Base-by-base conservation (phyloP, 2,113 vertebrate species). In the Platichthys flesus region DNA sequence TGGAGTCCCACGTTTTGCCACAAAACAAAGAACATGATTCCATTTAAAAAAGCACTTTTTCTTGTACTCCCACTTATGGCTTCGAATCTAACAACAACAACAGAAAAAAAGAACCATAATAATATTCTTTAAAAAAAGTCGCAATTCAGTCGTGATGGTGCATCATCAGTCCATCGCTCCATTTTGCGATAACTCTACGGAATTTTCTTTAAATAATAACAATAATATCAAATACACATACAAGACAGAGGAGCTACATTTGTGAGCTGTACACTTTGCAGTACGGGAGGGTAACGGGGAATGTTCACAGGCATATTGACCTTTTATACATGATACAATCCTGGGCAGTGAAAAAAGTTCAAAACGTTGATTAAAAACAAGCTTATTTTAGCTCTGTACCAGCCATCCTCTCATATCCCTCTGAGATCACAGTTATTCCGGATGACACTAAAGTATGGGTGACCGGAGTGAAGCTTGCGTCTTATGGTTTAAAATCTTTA, bases 31-130 rank as follows among this genome's bases (percentile, higher is more conserved):
- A 88, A 90, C 88, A 91, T 90, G 82, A 91, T 91, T 90, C 71
- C 88, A 91, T 93, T 91, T 93, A 95, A 89, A 94, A 80, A 91
- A 94, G 87, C 88, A 90, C n/a, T n/a, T 79, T 75, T 90, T 89
- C 86, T 91, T 89, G 92, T 84, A 91, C 82, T 89, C 91, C 91
- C 82, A 93, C 87, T 71, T 90, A 88, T 92, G 88, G 93, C 93
- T 92, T 93, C 78, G 23, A 61, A 83, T 89, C 75, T 83, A 91
- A 90, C 72, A 82, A 72, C 78, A 26, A 56, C 4, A 56, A 55
- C 8, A 55, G 87, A 84, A 77, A 74, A 23, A 64, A 21, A 64
- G 60, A 63, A 66, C 12, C 18, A 71, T 52, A 28, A 86, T 82
- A 75, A 59, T 71, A 85, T 88, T 49, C 14, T 5, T 51, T 16